phyloP scores from a whole-genome alignment of 2,113 vertebrate genomes.

The Apistogramma diplotaenia region DNA sequence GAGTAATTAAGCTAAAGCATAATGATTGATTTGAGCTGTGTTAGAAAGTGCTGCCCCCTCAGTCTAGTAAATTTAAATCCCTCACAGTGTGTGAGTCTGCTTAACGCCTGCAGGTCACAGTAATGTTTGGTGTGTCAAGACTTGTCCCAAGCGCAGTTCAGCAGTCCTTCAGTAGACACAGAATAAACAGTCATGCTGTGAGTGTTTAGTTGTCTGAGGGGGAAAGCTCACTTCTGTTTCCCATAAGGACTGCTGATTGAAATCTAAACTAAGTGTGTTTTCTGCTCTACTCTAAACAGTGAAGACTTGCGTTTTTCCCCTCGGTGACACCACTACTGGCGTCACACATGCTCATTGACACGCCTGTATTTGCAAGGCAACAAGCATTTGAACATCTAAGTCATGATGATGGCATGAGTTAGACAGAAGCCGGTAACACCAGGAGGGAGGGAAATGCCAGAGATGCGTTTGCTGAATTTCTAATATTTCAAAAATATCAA shows the following conservation, averaged over 20 bases:
- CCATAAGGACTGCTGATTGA: not conserved
- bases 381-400: not conserved
- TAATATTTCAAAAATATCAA: not conserved
- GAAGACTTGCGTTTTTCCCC: not conserved
- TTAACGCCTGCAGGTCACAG: not conserved
- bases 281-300: not conserved
- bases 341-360: not conserved
- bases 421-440: not conserved
- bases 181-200: not conserved
- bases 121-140: constrained; percentile 40
- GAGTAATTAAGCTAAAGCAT: not conserved
- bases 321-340: not conserved
- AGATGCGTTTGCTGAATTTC: not conserved
- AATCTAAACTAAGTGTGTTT: not conserved
- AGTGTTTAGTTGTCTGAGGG: not conserved
- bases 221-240: not conserved
- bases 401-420: not conserved
- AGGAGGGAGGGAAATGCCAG: not conserved
- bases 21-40: not conserved
- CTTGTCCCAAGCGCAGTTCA: constrained; percentile 31
- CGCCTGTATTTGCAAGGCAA: not conserved
- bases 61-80: not conserved
- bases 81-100: not conserved
- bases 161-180: not conserved
- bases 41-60: not conserved